Percentiles rank a stretch among this genome's conserved stretches.
Evolutionary conservation across 1,140 invertebrate genomes (phyloP).

Genomic region (Hycleus phaleratus): DNA sequence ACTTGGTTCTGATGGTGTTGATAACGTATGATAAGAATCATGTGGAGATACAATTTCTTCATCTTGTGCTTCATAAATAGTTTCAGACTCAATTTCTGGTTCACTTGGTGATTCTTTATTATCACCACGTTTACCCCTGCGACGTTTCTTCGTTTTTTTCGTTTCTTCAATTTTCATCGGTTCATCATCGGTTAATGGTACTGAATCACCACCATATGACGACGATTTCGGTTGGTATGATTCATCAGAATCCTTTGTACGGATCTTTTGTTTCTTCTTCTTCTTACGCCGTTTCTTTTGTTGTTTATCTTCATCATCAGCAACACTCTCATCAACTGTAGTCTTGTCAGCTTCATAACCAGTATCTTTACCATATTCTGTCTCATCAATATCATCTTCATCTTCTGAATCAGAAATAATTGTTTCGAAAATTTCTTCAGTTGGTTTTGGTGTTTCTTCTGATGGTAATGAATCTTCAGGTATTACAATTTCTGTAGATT

Average conservation of each 20-base stretch:
- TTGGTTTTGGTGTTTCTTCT: conserved; percentile 47
- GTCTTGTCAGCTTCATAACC: conserved; percentile 53
- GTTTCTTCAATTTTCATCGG: conserved; percentile 41
- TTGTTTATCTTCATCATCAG: conserved; percentile 36
- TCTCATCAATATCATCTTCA: conserved; percentile 39
- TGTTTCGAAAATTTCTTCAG: conserved; percentile 43
- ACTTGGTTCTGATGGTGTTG: conserved; percentile 47
- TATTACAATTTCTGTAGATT: conserved; percentile 52
- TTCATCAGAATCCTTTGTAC: conserved; percentile 39
- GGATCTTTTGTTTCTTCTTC: conserved; percentile 48
- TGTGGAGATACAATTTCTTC: conserved; percentile 38
- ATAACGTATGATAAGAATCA: conserved; percentile 49
- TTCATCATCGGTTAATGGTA: conserved; percentile 36
- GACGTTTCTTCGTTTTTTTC: conserved; percentile 34
- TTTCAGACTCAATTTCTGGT: conserved; percentile 31
- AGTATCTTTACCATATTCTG: conserved; percentile 38
- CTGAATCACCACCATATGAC: conserved; percentile 30
- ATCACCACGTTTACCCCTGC: conserved; percentile 16
- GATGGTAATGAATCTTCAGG: conserved; percentile 42
- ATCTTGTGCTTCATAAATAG: conserved; percentile 32
- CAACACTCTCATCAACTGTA: conserved; percentile 47
- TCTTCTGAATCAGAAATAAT: conserved; percentile 42
- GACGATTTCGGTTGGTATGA: conserved; percentile 40
- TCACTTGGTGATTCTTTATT: conserved; percentile 24
- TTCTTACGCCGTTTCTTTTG: conserved; percentile 45